Evolutionary conservation across 2,113 vertebrate species (phyloP), one percentile per base, ranked within the genome.

Genomic region (Tachycineta bicolor): DNA sequence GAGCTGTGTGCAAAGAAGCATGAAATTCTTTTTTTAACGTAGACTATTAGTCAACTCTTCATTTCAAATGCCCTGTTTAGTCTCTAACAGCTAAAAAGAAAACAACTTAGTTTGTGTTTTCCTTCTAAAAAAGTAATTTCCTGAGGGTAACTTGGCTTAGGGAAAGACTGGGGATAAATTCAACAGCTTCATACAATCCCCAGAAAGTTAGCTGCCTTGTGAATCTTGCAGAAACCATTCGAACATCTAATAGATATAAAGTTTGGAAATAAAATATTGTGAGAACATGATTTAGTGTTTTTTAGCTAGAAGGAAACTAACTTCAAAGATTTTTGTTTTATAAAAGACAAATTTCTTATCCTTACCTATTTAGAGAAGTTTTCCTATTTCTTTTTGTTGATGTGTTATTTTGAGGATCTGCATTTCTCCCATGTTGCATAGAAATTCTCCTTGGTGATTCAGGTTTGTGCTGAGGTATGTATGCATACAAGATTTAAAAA

Each of bases 11-110:
- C 82, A 88, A 90, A 88, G 56, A 55, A 90, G 39, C 78, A 83
- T 80, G 29, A 83, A 79, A 73, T 80, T 76, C 43, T 83, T 65
- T 84, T 91, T 89, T 64, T 18, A 52, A 65, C 2, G 13, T 67
- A 62, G 43, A 55, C 50, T 70, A 50, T 69, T 85, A 90, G 81
- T 85, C 64, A 91, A 6, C 59, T 93, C 29, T 74, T 93, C 55
- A 80, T 93, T 96, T 91, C 64, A 80, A 90, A 78, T 92, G 26
- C 33, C 13, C 39, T 71, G 24, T 88, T 95, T 60, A 37, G 53
- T 81, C 68, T 75, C 79, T 52, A 67, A 65, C 0, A 39, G 46
- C 82, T 79, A 47, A 65, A 82, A 69, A 62, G 16, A 77, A 46
- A 8, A 37, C 16, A 34, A 75, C 29, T 75, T 68, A 31, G 31